A percentile compares a stretch with the other conserved stretches of the same genome.
These are phyloP conservation scores for Syngnathus typhle DNA, from an alignment of 2,113 vertebrate species.

Conservation along the genomic window DNA sequence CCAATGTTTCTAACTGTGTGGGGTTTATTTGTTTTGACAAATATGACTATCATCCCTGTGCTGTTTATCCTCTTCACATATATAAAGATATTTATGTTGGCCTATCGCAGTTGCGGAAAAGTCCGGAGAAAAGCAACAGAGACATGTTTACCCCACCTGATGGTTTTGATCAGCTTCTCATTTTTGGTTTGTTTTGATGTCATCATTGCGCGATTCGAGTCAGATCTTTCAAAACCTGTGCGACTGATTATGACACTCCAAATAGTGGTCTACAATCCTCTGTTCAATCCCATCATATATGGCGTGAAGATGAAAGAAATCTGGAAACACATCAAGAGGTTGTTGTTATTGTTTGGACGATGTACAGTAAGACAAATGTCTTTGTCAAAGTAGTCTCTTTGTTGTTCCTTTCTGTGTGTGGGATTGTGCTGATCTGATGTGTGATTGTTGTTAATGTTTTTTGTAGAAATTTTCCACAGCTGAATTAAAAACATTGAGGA, in stretches of 20 bases:
- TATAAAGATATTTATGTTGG: not conserved
- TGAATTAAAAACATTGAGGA: not conserved
- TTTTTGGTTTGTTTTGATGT: not conserved
- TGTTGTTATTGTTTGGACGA: not conserved
- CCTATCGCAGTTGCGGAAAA: not conserved
- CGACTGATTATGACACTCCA: not conserved
- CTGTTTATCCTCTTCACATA: not conserved
- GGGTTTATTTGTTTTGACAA: not conserved
- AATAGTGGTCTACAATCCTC: constrained; percentile 2
- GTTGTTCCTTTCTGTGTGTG: not conserved
- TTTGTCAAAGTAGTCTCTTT: no score
- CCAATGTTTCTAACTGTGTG: not conserved
- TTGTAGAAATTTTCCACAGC: not conserved
- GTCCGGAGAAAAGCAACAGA: not conserved
- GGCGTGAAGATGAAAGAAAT: constrained; percentile 5
- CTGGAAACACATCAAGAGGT: not conserved
- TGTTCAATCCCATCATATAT: constrained; percentile 1
- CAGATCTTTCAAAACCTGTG: not conserved
- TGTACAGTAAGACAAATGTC: not conserved
- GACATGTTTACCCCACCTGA: constrained; percentile 1
- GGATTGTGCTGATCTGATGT: not conserved
- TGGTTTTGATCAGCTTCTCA: constrained; percentile 4
- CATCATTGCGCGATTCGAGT: not conserved
- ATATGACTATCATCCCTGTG: not conserved
- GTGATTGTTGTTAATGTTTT: not conserved